A percentile compares a stretch with the other conserved stretches of the same genome.
Conservation (phyloP, 2,113 vertebrate genomes). For the Etia nguti region DNA sequence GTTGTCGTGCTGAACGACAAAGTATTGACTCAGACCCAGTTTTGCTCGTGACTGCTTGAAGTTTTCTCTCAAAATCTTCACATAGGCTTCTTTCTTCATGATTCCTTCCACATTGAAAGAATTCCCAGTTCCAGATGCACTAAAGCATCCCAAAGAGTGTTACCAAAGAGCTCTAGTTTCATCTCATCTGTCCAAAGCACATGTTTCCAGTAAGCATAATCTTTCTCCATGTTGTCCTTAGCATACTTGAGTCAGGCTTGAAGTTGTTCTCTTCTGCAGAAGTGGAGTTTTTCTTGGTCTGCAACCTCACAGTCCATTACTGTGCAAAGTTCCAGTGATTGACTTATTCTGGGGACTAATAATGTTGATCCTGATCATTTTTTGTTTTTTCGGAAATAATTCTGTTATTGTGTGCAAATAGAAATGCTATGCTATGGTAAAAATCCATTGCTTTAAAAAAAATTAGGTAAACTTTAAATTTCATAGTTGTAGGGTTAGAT, state of each 20-base stretch:
- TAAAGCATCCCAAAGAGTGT: neutral
- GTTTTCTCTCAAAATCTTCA: neutral
- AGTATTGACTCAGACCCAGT: neutral
- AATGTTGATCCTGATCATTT: neutral
- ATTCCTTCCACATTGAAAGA: neutral
- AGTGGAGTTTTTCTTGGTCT: neutral
- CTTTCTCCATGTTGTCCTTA: neutral
- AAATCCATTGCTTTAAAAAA: neutral
- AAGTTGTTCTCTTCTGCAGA: neutral
- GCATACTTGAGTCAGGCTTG: accelerated
- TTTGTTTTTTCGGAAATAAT: accelerated
- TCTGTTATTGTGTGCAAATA: neutral
- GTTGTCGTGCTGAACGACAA: neutral
- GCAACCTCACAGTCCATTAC: neutral
- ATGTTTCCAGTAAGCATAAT: neutral
- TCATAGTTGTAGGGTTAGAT: neutral
- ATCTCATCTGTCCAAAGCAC: neutral
- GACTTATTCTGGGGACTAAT: neutral
- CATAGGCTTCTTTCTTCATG: neutral
- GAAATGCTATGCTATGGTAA: neutral
- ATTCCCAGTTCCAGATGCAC: neutral
- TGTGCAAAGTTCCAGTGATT: neutral
- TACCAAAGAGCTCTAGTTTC: neutral
- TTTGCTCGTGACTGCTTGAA: neutral
- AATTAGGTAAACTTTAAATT: accelerated